Evolutionary conservation across 2,888 invertebrate genomes (phyloP).

Genomic region (Ectobius pallidus): DNA sequence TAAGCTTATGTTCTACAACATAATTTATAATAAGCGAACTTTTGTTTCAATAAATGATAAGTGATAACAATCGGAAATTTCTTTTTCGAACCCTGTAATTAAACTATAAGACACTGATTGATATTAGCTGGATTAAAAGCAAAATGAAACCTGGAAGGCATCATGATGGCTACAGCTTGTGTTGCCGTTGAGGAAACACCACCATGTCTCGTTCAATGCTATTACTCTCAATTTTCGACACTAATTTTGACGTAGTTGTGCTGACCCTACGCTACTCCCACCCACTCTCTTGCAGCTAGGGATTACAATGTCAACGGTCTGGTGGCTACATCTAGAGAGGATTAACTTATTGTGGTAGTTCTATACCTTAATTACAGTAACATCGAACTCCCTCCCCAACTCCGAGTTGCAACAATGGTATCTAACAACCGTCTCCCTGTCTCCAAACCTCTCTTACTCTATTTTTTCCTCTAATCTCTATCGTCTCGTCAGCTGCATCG

Average conservation of each 20-base stretch:
- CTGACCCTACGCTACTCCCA: not conserved
- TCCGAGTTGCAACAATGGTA: not conserved
- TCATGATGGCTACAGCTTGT: too few relatives aligned
- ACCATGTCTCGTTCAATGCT: conserved; percentile 24
- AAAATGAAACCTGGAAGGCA: too few relatives aligned
- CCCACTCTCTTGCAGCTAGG: not conserved
- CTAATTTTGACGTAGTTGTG: conserved; percentile 34
- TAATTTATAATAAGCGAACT: too few relatives aligned
- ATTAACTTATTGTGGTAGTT: conserved; percentile 19
- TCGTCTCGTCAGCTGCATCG: not conserved
- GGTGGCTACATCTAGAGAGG: conserved; percentile 8
- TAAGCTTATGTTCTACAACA: too few relatives aligned
- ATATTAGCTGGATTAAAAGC: too few relatives aligned
- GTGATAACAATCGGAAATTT: too few relatives aligned
- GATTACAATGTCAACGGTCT: conserved; percentile 23
- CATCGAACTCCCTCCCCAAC: not conserved
- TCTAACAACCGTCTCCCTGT: not conserved
- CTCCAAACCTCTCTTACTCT: not conserved
- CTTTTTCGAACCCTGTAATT: too few relatives aligned
- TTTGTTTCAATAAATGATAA: too few relatives aligned
- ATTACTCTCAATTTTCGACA: conserved; percentile 37
- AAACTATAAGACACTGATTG: too few relatives aligned
- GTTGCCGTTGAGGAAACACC: too few relatives aligned
- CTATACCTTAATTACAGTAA: conserved; percentile 35
- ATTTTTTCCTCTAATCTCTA: not conserved